phyloP scores from a whole-genome alignment of 2,797 vertebrate genomes.

The Clarias pachynema region DNA sequence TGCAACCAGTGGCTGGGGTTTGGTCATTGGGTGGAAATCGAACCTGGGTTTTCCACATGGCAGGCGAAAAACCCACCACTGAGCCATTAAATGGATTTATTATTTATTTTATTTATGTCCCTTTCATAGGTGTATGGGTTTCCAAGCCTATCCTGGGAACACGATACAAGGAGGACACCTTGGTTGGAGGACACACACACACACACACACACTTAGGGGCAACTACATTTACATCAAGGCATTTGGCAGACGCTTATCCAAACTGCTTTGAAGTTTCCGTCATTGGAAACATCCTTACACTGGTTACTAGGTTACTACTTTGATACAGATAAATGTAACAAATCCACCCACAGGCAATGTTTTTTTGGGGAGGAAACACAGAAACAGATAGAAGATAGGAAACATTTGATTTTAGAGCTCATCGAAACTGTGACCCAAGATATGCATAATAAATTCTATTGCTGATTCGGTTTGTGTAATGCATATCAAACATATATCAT shows the following conservation, averaged over 20 bases:
- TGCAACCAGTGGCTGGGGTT: no score
- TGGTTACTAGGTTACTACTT: no score
- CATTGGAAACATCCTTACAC: no score
- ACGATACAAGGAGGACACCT: not conserved
- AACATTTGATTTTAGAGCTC: not conserved
- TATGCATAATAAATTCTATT: not conserved
- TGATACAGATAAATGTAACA: not conserved
- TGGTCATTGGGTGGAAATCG: no score
- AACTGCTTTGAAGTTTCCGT: no score
- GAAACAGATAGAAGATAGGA: not conserved
- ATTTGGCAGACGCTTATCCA: no score
- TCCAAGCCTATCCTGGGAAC: not conserved
- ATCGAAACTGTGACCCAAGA: not conserved
- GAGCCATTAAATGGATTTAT: no score
- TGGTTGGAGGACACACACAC: not conserved
- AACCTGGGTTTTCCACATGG: no score
- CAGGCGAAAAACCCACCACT: no score
- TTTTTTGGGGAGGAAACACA: not conserved
- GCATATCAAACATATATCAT: not conserved
- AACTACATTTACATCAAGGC: not conserved
- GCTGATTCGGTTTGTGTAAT: not conserved
- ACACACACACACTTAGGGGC: not conserved
- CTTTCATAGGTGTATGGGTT: not conserved
- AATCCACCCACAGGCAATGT: not conserved
- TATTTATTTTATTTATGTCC: no score